These are phyloP conservation scores for Hypolimnas misippus DNA, from an alignment of 2,888 invertebrate species.

Conservation along the genomic window DNA sequence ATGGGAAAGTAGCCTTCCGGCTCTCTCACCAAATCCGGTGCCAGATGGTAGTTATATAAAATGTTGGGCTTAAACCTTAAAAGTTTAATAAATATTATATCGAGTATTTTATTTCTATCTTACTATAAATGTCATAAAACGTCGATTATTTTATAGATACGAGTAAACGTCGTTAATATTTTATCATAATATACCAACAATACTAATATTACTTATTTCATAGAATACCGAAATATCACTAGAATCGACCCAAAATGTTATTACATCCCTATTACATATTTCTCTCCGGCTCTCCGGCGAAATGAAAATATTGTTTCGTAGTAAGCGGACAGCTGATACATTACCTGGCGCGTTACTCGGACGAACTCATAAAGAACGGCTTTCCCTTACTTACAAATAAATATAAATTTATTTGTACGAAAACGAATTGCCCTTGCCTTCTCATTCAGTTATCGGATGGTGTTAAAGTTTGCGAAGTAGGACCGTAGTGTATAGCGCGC, in stretches of 20 bases:
- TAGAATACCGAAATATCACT: not conserved
- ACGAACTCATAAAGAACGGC: slow-evolving; percentile 2
- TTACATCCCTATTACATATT: not conserved
- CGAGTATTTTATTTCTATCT: too few relatives aligned
- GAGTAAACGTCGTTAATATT: too few relatives aligned
- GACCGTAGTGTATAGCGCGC: not conserved
- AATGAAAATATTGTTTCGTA: not conserved
- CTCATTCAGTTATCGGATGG: not conserved
- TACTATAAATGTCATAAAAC: too few relatives aligned
- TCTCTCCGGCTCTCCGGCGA: not conserved
- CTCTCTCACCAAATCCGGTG: too few relatives aligned
- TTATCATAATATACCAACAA: too few relatives aligned
- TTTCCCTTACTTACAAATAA: not conserved
- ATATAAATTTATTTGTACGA: not conserved
- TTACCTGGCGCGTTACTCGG: not conserved
- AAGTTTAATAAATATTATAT: too few relatives aligned
- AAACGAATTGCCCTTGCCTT: not conserved
- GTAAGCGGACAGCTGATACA: not conserved
- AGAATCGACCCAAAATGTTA: not conserved
- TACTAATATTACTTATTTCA: not conserved
- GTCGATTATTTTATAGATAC: too few relatives aligned
- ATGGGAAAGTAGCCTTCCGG: too few relatives aligned
- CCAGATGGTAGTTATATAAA: too few relatives aligned
- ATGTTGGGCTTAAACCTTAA: too few relatives aligned
- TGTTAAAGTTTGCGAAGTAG: not conserved